Conservation (phyloP, 2,888 invertebrate genomes). For the Julus scandinavius region DNA sequence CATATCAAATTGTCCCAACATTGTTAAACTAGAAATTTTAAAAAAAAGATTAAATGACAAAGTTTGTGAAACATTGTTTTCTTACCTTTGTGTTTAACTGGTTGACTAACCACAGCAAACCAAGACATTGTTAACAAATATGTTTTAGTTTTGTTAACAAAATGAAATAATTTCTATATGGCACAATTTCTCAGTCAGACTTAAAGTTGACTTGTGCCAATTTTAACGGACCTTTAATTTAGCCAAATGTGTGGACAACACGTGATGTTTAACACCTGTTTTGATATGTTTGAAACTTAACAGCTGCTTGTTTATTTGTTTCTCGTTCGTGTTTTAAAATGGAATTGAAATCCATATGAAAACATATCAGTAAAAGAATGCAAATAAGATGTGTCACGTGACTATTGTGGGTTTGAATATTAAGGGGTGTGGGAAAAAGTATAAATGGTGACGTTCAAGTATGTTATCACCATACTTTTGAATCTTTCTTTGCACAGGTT, state of each 20-base stretch:
- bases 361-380: not conserved
- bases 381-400: not conserved
- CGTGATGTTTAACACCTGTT: not conserved
- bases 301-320: not conserved
- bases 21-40: too few relatives aligned
- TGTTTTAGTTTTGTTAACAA: not conserved
- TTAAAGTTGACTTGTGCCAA: not conserved
- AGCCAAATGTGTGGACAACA: not conserved
- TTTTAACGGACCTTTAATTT: not conserved
- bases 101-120: slow-evolving; percentile 6
- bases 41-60: not conserved
- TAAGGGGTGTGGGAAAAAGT: too few relatives aligned
- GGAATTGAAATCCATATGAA: not conserved
- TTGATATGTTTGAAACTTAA: not conserved
- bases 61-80: not conserved
- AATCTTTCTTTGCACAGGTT: too few relatives aligned
- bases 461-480: too few relatives aligned
- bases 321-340: not conserved
- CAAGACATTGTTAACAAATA: not conserved
- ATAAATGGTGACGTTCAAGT: too few relatives aligned
- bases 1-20: too few relatives aligned
- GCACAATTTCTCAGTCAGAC: not conserved
- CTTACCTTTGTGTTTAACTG: not conserved
- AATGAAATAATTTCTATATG: not conserved
- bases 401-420: too few relatives aligned